Conservation (phyloP, 2,888 invertebrate genomes). For the Platycnemis pennipes region DNA sequence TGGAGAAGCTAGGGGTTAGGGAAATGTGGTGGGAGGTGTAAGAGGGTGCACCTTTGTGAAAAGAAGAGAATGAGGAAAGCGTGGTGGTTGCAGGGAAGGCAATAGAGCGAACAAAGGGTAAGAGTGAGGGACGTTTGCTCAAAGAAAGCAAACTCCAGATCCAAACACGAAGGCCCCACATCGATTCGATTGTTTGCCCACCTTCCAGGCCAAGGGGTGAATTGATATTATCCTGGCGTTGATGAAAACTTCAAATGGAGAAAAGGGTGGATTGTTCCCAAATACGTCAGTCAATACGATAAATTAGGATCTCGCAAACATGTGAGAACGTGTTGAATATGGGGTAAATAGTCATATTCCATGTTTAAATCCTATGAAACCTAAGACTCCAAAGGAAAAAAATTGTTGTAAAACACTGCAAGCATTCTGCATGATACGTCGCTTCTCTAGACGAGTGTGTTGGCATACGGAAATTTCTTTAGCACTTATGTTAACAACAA, state of each 20-base stretch:
- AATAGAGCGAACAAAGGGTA: background rate
- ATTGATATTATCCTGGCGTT: background rate
- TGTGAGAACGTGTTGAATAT: no score
- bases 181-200: background rate
- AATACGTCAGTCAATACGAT: background rate
- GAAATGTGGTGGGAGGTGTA: background rate
- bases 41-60: background rate
- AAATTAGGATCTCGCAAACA: background rate
- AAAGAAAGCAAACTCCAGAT: slow-evolving; percentile 19
- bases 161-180: background rate
- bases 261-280: background rate
- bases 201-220: background rate
- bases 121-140: background rate
- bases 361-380: no score
- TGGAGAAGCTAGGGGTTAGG: background rate
- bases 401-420: no score
- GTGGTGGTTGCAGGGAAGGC: background rate
- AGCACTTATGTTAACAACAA: no score
- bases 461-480: no score
- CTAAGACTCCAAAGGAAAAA: no score
- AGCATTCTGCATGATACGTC: no score
- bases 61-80: background rate
- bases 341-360: no score
- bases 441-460: no score
- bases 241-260: background rate